Conservation (phyloP, 2,113 vertebrate species). For the Murina feae region DNA sequence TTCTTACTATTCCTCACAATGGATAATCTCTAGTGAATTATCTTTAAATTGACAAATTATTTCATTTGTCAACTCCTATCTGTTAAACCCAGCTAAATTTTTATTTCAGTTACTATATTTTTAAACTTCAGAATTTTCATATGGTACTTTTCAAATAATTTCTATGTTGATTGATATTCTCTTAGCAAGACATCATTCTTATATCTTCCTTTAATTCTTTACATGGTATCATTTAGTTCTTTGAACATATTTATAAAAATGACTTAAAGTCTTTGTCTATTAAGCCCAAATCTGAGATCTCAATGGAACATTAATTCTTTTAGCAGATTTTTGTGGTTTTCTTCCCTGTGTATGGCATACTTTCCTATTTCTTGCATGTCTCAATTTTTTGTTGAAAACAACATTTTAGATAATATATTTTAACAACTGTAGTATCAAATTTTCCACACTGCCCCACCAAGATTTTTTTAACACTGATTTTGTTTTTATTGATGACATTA, state of each 20-base stretch:
- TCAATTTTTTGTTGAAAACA: background rate
- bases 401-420: conserved; percentile 1
- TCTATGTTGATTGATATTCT: background rate
- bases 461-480: background rate
- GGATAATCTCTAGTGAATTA: background rate
- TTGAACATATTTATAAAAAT: background rate
- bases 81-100: background rate
- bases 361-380: background rate
- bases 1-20: background rate
- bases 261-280: background rate
- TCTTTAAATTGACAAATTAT: background rate
- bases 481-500: background rate
- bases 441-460: background rate
- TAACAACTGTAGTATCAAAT: background rate
- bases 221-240: background rate
- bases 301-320: background rate
- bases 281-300: background rate
- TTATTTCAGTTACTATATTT: background rate
- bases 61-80: background rate
- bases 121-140: background rate
- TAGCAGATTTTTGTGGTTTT: background rate
- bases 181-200: background rate
- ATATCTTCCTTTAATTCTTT: conserved; percentile 16
- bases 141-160: background rate
- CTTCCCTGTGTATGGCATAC: background rate